Conservation (phyloP, 1,140 invertebrate species). For the Macrosteles quadrilineatus region DNA sequence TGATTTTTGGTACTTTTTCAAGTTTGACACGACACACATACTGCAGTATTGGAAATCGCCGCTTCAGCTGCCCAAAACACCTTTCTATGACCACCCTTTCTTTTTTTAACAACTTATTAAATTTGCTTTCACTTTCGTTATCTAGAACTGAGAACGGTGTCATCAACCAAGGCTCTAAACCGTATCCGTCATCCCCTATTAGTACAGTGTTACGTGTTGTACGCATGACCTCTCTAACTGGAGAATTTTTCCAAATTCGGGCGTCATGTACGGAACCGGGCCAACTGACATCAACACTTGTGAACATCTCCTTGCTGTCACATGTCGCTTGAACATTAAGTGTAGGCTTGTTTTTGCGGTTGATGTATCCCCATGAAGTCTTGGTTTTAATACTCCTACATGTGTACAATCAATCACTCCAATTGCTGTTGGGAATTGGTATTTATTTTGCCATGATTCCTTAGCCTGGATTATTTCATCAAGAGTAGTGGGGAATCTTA, state of each 20-base stretch:
- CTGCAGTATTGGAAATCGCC: too few species aligned
- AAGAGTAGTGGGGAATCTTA: constrained; percentile 1
- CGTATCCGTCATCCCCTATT: neutral
- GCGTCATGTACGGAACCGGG: constrained; percentile 2
- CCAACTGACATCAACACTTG: constrained; percentile 12
- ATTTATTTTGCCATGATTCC: neutral
- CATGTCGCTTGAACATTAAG: constrained; percentile 35
- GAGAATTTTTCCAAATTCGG: constrained; percentile 4
- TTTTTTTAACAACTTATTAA: neutral
- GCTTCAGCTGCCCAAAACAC: too few species aligned
- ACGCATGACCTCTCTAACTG: neutral
- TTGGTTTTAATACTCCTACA: neutral
- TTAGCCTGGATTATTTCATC: constrained; percentile 15
- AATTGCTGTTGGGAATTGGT: neutral
- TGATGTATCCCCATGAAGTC: neutral
- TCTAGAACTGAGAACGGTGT: too few species aligned
- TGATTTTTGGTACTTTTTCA: too few species aligned
- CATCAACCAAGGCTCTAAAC: neutral
- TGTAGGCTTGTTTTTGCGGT: constrained; percentile 20
- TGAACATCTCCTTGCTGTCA: constrained; percentile 18
- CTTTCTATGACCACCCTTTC: neutral
- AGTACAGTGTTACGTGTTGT: neutral
- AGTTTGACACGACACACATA: too few species aligned
- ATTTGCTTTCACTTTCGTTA: too few species aligned
- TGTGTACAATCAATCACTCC: neutral